Conservation (phyloP, 2,797 vertebrate species). For the Crax fasciolata region DNA sequence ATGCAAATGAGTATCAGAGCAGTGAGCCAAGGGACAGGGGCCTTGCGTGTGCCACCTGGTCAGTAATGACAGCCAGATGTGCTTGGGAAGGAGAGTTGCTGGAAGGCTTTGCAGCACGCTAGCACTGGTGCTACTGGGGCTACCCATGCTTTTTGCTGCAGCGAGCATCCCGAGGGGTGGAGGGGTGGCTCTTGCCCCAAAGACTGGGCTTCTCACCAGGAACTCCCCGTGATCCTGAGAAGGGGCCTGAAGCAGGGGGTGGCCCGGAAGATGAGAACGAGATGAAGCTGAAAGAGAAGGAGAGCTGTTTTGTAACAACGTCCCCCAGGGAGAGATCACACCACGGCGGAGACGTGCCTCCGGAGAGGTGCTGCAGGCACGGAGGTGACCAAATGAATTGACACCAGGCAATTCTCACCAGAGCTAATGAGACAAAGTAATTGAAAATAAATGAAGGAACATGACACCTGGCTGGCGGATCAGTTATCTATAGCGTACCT, state of each 20-base stretch:
- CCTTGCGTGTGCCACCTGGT: neutral
- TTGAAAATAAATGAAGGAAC: constrained; percentile 78
- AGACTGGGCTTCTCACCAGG: fast-evolving
- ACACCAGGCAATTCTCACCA: constrained; percentile 17
- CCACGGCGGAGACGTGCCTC: neutral
- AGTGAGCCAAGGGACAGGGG: neutral
- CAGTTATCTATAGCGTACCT: constrained; percentile 75
- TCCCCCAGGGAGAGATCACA: neutral
- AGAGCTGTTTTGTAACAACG: constrained; percentile 52
- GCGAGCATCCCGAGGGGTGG: neutral
- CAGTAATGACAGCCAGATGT: fast-evolving
- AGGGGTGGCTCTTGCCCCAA: neutral
- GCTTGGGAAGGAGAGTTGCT: neutral
- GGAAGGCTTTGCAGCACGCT: neutral
- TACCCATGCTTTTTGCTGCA: fast-evolving
- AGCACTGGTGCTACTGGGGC: neutral
- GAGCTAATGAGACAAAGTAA: constrained; percentile 53
- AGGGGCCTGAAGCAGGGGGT: neutral
- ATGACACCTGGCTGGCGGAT: constrained; percentile 70
- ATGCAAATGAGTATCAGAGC: neutral
- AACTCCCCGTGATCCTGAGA: neutral
- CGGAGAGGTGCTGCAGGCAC: neutral
- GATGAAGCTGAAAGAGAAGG: neutral
- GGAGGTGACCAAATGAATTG: constrained; percentile 60
- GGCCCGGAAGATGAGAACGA: neutral